Evolutionary conservation across 2,888 invertebrate genomes (phyloP).

Genomic region (Aspidiotus rigidus): DNA sequence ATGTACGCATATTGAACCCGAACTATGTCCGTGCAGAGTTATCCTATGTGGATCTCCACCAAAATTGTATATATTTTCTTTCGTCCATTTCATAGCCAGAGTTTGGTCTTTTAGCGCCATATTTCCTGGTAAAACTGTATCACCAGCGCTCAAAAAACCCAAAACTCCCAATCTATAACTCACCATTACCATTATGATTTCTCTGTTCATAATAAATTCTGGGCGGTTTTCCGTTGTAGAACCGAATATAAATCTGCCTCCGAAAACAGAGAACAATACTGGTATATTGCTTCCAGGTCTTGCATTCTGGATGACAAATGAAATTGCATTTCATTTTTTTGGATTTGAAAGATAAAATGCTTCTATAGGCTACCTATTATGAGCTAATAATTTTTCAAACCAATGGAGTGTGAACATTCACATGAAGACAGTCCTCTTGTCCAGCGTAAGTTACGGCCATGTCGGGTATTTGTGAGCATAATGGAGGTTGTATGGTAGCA

Average conservation of each 20-base stretch:
- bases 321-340: too few relatives aligned
- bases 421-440: conserved; percentile 48
- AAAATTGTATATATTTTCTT: conserved; percentile 40
- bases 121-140: conserved; percentile 40
- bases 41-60: conserved; percentile 40
- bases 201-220: conserved; percentile 24
- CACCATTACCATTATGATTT: conserved; percentile 42
- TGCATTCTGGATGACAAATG: conserved; percentile 1
- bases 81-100: conserved; percentile 41
- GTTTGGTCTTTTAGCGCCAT: conserved; percentile 41
- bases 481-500: not conserved
- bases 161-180: conserved; percentile 43
- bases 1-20: conserved; percentile 41
- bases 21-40: conserved; percentile 41
- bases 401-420: conserved; percentile 46
- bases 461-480: not conserved
- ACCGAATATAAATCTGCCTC: not conserved
- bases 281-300: not conserved
- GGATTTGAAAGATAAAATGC: too few relatives aligned
- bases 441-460: conserved; percentile 43
- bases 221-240: not conserved
- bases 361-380: too few relatives aligned
- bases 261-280: not conserved
- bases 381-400: conserved; percentile 35
- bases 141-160: conserved; percentile 41